Conservation (phyloP, 2,888 invertebrate genomes). For the Tenthredo scrophulariae region DNA sequence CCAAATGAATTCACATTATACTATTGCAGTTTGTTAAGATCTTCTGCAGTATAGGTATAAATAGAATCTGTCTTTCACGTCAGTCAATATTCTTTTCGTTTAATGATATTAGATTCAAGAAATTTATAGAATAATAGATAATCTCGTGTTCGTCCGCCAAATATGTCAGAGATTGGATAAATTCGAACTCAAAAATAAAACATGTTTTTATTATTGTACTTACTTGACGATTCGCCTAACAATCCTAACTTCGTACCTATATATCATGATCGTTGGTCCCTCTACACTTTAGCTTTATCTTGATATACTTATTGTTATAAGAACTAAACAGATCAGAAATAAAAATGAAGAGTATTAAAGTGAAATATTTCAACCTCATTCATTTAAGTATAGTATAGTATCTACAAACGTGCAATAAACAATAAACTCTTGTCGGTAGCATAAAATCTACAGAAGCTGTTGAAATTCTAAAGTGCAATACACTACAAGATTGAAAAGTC, state of each 20-base stretch:
- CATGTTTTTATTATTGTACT: slow-evolving; percentile 58
- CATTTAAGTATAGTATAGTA: slow-evolving; percentile 15
- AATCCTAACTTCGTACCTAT: slow-evolving; percentile 74
- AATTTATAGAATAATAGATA: background rate
- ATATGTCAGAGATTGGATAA: background rate
- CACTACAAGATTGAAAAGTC: slow-evolving; percentile 43
- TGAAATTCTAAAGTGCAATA: slow-evolving; percentile 44
- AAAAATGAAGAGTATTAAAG: slow-evolving; percentile 14
- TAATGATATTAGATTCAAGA: background rate
- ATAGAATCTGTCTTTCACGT: background rate
- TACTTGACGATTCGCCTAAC: slow-evolving; percentile 75
- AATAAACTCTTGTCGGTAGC: slow-evolving; percentile 1
- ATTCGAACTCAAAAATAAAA: slow-evolving; percentile 17
- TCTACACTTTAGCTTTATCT: slow-evolving; percentile 78
- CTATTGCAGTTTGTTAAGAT: background rate
- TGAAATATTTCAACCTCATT: slow-evolving; percentile 29
- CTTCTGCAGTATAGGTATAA: background rate
- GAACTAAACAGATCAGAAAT: slow-evolving; percentile 68
- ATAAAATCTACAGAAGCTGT: slow-evolving; percentile 36
- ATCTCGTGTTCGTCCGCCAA: slow-evolving; percentile 10
- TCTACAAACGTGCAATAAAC: slow-evolving; percentile 45
- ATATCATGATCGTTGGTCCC: slow-evolving; percentile 75
- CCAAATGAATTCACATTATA: background rate
- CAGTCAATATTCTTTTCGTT: background rate
- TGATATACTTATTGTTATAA: slow-evolving; percentile 75